Evolutionary conservation across 2,113 vertebrate species (phyloP), one percentile per base, ranked within the genome.

Genomic region (Saimiri boliviensis): DNA sequence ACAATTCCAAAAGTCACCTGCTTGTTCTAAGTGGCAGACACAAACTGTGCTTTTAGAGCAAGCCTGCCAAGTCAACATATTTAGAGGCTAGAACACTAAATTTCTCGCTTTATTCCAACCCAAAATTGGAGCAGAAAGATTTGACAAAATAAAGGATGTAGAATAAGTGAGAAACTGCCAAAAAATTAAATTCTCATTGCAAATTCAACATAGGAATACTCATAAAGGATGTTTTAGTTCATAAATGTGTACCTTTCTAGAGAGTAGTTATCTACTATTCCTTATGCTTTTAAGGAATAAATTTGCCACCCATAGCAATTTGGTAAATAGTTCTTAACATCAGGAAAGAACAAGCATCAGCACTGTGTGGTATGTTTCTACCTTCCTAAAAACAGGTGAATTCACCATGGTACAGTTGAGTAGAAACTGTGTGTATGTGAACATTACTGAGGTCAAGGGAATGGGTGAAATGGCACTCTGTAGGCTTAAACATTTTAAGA

Each of bases 401-500:
- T 54, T 47, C 10, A 63, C 76, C 27, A 25, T 3, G 30, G 60
- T 81, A 71, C 7, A 66, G 66, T 4, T 88, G 60, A 45, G 68
- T 79, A 32, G n/a, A 73, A 82, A 85, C 16, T 45, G 5, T 37
- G 30, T 42, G 9, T 73, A 11, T 30, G 6, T 80, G 85, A 94
- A 63, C 42, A 40, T 77, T 37, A 60, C 30, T 49, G 16, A 95
- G 63, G 88, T 77, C 91, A 90, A 84, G 85, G 21, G 81, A 68
- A 66, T 90, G 37, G 37, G 40, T 60, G 40, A 95, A 96, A 86
- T 7, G 54, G 35, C 17, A 70, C n/a, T 71, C 70, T 40, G 5
- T 79, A 73, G 76, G 49, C 25, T 81, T 85, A 89, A 90, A 81
- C 95, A 79, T 92, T 97, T 96, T 70, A 93, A 93, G 20, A 58